These are phyloP conservation scores for Typhlichthys eigenmanni DNA, from an alignment of 2,797 vertebrate genomes.

Conservation along the genomic window DNA sequence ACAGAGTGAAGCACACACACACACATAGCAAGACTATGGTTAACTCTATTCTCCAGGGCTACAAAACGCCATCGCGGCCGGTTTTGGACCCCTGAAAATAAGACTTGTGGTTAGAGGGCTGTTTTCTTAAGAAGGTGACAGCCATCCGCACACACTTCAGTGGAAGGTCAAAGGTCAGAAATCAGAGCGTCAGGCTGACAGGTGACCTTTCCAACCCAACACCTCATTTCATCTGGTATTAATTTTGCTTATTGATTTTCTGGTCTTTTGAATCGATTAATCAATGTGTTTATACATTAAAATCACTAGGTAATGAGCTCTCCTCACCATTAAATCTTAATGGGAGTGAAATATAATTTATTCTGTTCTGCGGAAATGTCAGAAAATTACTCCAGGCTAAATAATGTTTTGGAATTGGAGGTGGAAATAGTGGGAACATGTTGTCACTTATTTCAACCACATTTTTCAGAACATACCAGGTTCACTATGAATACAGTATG, in stretches of 20 bases:
- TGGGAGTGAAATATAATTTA: not conserved
- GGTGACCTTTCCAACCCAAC: conserved; percentile 40
- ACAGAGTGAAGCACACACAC: conserved; percentile 7
- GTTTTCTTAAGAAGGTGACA: conserved; percentile 19
- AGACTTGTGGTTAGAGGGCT: not conserved
- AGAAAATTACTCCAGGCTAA: conserved; percentile 34
- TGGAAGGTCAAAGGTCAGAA: conserved; percentile 54
- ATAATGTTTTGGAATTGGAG: conserved; percentile 46
- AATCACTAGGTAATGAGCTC: conserved; percentile 57
- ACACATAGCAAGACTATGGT: not conserved
- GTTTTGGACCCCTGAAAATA: not conserved
- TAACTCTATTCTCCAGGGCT: not conserved
- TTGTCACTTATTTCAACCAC: not conserved
- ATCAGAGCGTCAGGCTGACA: conserved; percentile 42
- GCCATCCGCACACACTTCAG: conserved; percentile 18
- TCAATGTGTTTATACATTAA: conserved; percentile 46
- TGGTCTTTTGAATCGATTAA: conserved; percentile 42
- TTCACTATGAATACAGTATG: too few relatives aligned
- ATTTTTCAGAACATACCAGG: too few relatives aligned
- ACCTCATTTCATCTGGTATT: conserved; percentile 36
- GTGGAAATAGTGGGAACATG: conserved; percentile 41
- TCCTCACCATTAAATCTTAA: conserved; percentile 34
- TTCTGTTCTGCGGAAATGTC: conserved; percentile 33
- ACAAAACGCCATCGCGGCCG: not conserved
- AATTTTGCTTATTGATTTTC: conserved; percentile 59